These are phyloP conservation scores for Melangyna quadrimaculata DNA, from an alignment of 2,888 invertebrate species.

Conservation along the genomic window DNA sequence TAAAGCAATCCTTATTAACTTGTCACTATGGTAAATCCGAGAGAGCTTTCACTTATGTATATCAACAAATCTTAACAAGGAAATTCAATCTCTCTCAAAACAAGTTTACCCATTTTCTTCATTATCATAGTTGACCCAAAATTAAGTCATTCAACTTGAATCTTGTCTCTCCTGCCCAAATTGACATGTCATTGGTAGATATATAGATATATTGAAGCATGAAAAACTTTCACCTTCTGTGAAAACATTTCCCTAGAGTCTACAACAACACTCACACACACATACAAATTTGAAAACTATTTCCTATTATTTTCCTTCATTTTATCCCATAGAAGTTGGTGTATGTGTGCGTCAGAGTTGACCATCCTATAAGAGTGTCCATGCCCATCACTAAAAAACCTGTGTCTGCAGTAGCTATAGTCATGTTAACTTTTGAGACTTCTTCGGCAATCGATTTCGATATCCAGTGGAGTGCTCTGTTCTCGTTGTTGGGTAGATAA, in stretches of 20 bases:
- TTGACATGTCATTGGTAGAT: constrained; percentile 32
- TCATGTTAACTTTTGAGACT: constrained; percentile 13
- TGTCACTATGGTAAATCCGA: background rate
- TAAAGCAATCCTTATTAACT: background rate
- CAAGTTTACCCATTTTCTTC: constrained; percentile 8
- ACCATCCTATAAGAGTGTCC: background rate
- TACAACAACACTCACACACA: background rate
- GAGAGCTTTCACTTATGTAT: background rate
- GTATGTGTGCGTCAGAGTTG: background rate
- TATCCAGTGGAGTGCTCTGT: background rate
- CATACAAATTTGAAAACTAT: background rate
- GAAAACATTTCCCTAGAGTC: background rate
- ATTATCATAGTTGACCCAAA: constrained; percentile 29
- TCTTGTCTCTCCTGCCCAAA: constrained; percentile 17
- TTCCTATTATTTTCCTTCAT: background rate
- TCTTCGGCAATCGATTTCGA: constrained; percentile 8
- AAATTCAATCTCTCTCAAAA: background rate
- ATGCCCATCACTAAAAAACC: background rate
- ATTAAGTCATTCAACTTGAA: constrained; percentile 41
- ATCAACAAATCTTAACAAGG: background rate
- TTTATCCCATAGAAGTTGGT: background rate
- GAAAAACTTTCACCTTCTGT: constrained; percentile 45
- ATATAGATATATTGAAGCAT: constrained; percentile 27
- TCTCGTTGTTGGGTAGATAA: constrained; percentile 4
- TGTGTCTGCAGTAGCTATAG: background rate